Evolutionary conservation across 1,140 invertebrate genomes (phyloP).

Genomic region (Ctenoplectra terminalis): DNA sequence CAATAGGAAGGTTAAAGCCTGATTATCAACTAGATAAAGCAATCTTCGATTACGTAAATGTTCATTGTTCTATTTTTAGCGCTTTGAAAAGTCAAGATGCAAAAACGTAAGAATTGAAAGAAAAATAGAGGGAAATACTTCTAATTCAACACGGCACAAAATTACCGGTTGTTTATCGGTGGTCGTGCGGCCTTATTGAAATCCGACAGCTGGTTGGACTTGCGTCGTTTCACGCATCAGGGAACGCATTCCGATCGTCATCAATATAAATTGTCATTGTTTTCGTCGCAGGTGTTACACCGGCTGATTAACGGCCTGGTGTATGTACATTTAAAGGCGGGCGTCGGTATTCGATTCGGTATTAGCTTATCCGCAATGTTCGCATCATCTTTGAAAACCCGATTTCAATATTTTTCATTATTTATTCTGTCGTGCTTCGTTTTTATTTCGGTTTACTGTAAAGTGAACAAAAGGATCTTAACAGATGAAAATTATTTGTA

Average conservation of each 20-base stretch:
- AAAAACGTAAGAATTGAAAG: neutral
- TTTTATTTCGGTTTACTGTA: too few relatives aligned
- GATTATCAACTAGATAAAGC: too few relatives aligned
- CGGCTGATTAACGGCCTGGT: constrained; percentile 40
- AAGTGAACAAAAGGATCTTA: too few relatives aligned
- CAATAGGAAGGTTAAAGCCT: too few relatives aligned
- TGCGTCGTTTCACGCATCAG: constrained; percentile 54
- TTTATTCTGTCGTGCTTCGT: too few relatives aligned
- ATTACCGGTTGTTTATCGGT: constrained; percentile 41
- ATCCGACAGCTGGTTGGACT: constrained; percentile 54
- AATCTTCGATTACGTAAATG: too few relatives aligned
- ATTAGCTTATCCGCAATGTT: neutral
- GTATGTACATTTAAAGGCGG: constrained; percentile 5
- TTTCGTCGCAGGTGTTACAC: constrained; percentile 60
- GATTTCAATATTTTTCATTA: neutral
- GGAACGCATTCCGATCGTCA: constrained; percentile 60
- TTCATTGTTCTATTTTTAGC: neutral
- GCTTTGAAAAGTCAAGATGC: neutral
- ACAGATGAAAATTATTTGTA: too few relatives aligned
- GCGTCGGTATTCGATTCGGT: neutral
- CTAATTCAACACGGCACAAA: constrained; percentile 32
- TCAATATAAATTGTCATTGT: constrained; percentile 66
- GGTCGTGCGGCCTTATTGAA: constrained; percentile 39
- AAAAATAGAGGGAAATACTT: constrained; percentile 21
- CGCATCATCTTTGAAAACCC: too few relatives aligned